Evolutionary conservation across 1,140 invertebrate genomes (phyloP).

Genomic region (Condylostylus longicornis): DNA sequence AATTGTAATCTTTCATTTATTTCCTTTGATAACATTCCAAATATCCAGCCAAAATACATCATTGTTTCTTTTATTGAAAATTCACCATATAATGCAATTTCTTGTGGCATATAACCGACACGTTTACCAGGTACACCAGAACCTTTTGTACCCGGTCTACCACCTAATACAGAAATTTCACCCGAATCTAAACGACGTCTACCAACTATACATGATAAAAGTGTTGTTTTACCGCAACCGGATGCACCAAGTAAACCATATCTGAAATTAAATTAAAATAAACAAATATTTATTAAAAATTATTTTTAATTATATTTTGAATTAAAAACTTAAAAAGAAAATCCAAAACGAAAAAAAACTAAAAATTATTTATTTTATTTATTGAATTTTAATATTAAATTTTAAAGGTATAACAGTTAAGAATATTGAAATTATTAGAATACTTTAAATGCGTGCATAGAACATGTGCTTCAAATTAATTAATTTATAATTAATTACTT

Average conservation of each 20-base stretch:
- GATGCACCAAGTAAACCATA: conserved; percentile 72
- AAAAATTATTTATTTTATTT: no score
- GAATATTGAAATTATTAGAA: no score
- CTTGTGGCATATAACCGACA: conserved; percentile 73
- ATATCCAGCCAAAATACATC: conserved; percentile 93
- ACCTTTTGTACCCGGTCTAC: conserved; percentile 63
- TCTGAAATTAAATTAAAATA: conserved; percentile 30
- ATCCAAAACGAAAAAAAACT: not conserved
- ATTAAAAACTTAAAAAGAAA: not conserved
- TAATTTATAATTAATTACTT: no score
- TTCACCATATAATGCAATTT: conserved; percentile 86
- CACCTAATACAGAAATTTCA: conserved; percentile 68
- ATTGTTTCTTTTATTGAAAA: conserved; percentile 91
- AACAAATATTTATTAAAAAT: not conserved
- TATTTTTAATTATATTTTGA: not conserved
- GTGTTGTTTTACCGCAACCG: conserved; percentile 70
- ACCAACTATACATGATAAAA: conserved; percentile 72
- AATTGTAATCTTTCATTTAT: conserved; percentile 73
- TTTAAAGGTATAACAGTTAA: no score
- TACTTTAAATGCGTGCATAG: no score
- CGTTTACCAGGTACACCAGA: conserved; percentile 78
- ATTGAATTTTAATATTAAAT: no score
- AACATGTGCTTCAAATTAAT: no score
- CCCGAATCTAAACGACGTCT: conserved; percentile 58
- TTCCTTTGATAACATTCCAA: conserved; percentile 69